These are phyloP conservation scores for Melanchra persicariae DNA, from an alignment of 2,888 invertebrate species.

Conservation along the genomic window DNA sequence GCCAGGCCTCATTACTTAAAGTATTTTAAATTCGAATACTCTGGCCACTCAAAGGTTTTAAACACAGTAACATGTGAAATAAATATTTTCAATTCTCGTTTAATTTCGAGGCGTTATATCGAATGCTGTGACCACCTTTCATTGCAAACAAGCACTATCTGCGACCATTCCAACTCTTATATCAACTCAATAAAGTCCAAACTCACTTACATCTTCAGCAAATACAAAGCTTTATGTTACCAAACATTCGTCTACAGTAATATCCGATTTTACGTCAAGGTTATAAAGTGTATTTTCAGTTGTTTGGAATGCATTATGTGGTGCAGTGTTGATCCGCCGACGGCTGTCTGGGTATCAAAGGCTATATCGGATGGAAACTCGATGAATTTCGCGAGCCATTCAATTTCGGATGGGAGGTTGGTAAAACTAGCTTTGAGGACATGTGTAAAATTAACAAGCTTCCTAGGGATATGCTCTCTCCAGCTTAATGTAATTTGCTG, in stretches of 20 bases:
- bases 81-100: conserved; percentile 64
- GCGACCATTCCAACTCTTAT: conserved; percentile 15
- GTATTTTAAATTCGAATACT: conserved; percentile 38
- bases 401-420: conserved; percentile 47
- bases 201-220: conserved; percentile 23
- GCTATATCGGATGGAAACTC: conserved; percentile 57
- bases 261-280: conserved; percentile 13
- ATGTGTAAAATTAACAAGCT: conserved; percentile 33
- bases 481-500: background rate
- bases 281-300: conserved; percentile 42
- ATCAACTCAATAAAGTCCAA: conserved; percentile 31
- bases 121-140: conserved; percentile 54
- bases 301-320: conserved; percentile 21
- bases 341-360: conserved; percentile 64
- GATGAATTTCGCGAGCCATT: conserved; percentile 58
- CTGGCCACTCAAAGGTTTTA: conserved; percentile 41
- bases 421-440: conserved; percentile 39
- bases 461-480: background rate
- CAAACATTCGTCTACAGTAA: conserved; percentile 6
- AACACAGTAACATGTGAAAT: conserved; percentile 44
- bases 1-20: conserved; percentile 44
- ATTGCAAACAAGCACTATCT: conserved; percentile 28
- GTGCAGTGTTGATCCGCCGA: conserved; percentile 45
- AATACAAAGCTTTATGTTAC: conserved; percentile 17
- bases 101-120: conserved; percentile 58